Evolutionary conservation across 2,113 vertebrate genomes (phyloP).

Genomic region (Falcunculus frontatus): DNA sequence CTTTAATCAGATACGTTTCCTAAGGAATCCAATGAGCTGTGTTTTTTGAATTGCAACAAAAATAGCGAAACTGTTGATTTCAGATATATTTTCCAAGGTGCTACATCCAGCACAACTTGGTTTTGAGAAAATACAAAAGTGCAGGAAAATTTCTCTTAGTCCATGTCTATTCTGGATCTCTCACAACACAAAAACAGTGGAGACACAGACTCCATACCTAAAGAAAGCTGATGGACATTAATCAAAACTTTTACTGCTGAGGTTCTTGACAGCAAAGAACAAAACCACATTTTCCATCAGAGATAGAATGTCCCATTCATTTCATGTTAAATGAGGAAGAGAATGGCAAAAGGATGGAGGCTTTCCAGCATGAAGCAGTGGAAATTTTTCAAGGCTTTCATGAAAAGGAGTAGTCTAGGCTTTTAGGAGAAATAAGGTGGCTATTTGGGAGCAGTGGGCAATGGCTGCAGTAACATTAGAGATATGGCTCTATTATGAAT

Average conservation of each 20-base stretch:
- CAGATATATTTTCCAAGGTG: constrained; percentile 27
- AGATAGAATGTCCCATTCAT: neutral
- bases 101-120: neutral
- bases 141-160: neutral
- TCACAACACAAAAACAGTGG: neutral
- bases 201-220: neutral
- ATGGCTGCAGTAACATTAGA: neutral
- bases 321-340: neutral
- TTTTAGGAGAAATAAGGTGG: neutral
- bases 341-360: neutral
- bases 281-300: neutral
- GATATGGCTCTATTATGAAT: neutral
- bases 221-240: neutral
- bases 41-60: neutral
- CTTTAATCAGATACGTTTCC: neutral
- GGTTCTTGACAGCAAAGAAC: neutral
- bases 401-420: neutral
- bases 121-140: neutral
- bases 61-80: neutral
- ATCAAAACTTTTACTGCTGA: neutral
- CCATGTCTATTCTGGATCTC: neutral
- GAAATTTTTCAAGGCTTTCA: neutral
- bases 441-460: neutral
- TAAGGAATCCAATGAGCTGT: neutral
- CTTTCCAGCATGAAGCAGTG: neutral